phyloP scores from a whole-genome alignment of 2,113 vertebrate species.

The Eulemur macaco region DNA sequence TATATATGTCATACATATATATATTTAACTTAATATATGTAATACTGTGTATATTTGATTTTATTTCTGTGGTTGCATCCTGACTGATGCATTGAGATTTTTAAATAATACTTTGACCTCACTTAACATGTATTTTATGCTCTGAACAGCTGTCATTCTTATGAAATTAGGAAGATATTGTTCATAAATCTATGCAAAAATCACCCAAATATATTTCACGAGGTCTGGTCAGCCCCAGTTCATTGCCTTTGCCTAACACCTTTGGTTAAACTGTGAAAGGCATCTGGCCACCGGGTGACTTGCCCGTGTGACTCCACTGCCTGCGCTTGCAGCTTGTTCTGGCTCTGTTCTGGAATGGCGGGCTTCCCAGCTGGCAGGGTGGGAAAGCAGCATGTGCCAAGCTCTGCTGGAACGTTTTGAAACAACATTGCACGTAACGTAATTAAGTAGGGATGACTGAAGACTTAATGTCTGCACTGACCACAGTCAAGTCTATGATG shows the following conservation, averaged over 20 bases:
- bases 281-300: not conserved
- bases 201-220: not conserved
- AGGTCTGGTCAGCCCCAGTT: not conserved
- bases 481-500: not conserved
- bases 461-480: conserved; percentile 31
- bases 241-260: not conserved
- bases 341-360: conserved; percentile 38
- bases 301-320: not conserved
- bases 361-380: conserved; percentile 72
- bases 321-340: conserved; percentile 42
- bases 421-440: conserved; percentile 65
- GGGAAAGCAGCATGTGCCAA: conserved; percentile 30
- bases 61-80: not conserved
- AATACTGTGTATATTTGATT: not conserved
- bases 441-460: conserved; percentile 69
- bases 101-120: not conserved
- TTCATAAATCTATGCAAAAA: not conserved
- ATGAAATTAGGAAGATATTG: not conserved
- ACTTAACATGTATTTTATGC: not conserved
- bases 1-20: not conserved
- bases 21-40: not conserved
- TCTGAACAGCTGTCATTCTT: not conserved
- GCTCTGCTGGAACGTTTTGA: conserved; percentile 69
- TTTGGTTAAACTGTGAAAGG: conserved; percentile 39
- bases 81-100: not conserved